These are phyloP conservation scores for Mus minutoides DNA, from an alignment of 2,797 vertebrate genomes.

Conservation along the genomic window DNA sequence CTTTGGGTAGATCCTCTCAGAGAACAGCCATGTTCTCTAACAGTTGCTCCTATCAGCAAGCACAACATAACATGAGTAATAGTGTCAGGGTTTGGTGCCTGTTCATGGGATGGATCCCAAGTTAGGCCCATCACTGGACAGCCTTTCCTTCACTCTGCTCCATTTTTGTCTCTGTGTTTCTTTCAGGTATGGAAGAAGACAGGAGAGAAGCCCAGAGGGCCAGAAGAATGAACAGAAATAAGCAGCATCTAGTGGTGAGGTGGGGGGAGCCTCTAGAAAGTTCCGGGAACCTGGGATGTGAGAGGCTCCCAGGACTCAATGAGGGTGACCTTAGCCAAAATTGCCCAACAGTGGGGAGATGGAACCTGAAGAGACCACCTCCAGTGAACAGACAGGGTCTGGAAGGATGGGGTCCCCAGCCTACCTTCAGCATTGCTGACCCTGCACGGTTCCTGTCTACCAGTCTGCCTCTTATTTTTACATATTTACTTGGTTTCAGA, in stretches of 20 bases:
- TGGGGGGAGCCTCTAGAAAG: neutral
- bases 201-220: neutral
- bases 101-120: neutral
- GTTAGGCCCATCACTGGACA: neutral
- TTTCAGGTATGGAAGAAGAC: neutral
- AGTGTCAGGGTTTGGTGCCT: neutral
- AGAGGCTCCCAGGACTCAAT: neutral
- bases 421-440: neutral
- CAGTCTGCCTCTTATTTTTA: neutral
- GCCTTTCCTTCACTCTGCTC: neutral
- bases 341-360: neutral
- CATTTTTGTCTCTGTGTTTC: neutral
- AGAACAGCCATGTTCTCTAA: neutral
- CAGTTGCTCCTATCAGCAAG: neutral
- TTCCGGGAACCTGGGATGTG: neutral
- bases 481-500: neutral
- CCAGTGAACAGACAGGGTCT: neutral
- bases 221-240: neutral
- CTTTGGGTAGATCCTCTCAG: too few species aligned
- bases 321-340: neutral
- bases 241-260: neutral
- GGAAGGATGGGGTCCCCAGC: neutral
- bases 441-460: neutral
- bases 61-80: neutral
- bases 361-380: neutral